Conservation (phyloP, 2,113 vertebrate genomes). For the Sciurus niger region DNA sequence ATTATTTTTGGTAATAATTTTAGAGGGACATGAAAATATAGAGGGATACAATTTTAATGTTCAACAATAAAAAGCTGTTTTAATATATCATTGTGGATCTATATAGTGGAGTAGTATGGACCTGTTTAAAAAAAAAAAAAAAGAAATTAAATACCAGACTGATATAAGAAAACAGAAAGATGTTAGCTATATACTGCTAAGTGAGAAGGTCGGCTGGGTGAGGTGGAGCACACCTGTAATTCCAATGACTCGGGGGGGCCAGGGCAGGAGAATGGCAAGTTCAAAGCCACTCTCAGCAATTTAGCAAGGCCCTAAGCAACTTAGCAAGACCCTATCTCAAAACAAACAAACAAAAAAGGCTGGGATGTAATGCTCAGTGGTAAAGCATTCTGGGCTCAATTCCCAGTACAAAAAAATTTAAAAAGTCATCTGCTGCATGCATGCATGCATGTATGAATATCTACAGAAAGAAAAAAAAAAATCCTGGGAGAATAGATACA, state of each 20-base stretch:
- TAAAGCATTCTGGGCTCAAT: too few relatives aligned
- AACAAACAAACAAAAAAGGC: too few relatives aligned
- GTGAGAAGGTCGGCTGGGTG: too few relatives aligned
- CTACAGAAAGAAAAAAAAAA: background rate
- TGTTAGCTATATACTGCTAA: background rate
- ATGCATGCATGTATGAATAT: background rate
- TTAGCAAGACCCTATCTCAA: too few relatives aligned
- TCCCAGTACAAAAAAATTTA: background rate
- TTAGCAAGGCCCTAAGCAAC: too few relatives aligned
- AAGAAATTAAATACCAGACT: background rate
- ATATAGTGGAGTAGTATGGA: background rate
- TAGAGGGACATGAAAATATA: background rate
- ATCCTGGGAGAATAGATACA: background rate
- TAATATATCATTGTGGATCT: background rate
- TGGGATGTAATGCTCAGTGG: too few relatives aligned
- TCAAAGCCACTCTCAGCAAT: too few relatives aligned
- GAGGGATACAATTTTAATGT: background rate
- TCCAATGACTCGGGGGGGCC: too few relatives aligned
- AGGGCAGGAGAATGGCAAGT: too few relatives aligned
- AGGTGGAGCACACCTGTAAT: too few relatives aligned
- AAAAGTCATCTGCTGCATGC: background rate
- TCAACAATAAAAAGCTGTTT: background rate
- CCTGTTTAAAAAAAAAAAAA: background rate
- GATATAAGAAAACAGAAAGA: slow-evolving; percentile 8
- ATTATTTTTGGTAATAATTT: slow-evolving; percentile 33